Conservation (phyloP, 2,888 invertebrate genomes). For the Hirtodrosophila cameraria region DNA sequence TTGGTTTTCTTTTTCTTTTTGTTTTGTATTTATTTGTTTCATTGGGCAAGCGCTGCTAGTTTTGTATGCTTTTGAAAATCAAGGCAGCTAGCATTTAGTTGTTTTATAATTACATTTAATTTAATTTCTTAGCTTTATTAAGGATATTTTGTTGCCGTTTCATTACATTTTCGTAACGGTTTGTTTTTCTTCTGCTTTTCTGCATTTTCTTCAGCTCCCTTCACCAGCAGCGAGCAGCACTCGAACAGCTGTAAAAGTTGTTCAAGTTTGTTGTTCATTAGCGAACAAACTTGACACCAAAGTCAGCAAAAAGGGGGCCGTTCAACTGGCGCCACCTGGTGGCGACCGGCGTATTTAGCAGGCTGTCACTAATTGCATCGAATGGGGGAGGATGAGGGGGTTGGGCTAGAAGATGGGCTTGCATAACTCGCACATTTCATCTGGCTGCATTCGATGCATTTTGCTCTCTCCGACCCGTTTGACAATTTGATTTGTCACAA, state of each 20-base stretch:
- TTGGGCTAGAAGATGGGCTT: no score
- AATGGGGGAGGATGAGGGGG: neutral
- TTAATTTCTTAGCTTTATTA: constrained; percentile 57
- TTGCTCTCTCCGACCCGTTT: constrained; percentile 5
- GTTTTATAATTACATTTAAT: constrained; percentile 76
- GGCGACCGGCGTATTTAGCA: constrained; percentile 30
- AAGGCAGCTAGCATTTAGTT: constrained; percentile 55
- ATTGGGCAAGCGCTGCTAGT: constrained; percentile 28
- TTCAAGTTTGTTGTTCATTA: constrained; percentile 74
- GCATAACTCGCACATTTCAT: constrained; percentile 4
- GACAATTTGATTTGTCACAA: constrained; percentile 68
- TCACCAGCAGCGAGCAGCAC: neutral
- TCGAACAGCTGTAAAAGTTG: constrained; percentile 38
- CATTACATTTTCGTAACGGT: constrained; percentile 4
- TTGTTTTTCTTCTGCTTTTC: constrained; percentile 4
- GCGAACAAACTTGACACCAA: constrained; percentile 58
- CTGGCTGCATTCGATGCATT: constrained; percentile 16
- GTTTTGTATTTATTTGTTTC: neutral
- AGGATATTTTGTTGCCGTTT: constrained; percentile 43
- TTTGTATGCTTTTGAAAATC: constrained; percentile 16
- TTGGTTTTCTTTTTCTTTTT: neutral
- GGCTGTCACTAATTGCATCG: constrained; percentile 56
- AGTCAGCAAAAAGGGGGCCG: constrained; percentile 7
- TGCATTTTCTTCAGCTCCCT: neutral
- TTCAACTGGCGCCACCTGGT: constrained; percentile 37